phyloP scores from a whole-genome alignment of 2,113 vertebrate genomes.

The Axis porcinus region DNA sequence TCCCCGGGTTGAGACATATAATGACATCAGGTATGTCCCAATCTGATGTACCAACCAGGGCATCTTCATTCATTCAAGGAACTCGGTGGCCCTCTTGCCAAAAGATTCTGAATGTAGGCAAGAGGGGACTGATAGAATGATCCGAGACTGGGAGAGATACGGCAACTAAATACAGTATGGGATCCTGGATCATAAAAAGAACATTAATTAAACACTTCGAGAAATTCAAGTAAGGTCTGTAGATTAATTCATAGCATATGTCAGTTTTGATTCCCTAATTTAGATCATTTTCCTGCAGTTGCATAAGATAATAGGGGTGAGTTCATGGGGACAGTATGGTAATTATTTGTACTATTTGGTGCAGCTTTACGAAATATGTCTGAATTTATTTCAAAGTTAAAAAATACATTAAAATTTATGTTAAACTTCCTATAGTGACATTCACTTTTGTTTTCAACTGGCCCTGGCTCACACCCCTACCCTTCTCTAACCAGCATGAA shows the following conservation, averaged over 20 bases:
- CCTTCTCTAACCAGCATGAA: neutral
- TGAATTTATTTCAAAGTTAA: neutral
- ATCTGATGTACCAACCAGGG: neutral
- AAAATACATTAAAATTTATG: neutral
- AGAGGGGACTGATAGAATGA: neutral
- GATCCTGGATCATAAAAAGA: neutral
- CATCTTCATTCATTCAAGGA: neutral
- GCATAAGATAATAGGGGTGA: neutral
- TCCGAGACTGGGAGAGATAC: rapidly evolving
- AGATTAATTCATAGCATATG: neutral
- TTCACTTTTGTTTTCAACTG: neutral
- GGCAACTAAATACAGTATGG: no score
- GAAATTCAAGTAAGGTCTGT: neutral
- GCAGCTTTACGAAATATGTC: neutral
- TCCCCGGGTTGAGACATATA: rapidly evolving
- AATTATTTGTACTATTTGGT: neutral
- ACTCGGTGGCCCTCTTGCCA: neutral
- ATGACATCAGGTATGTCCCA: neutral
- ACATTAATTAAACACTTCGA: rapidly evolving
- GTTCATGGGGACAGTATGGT: neutral
- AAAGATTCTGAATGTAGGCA: neutral
- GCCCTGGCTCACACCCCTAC: no score
- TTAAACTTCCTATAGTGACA: neutral
- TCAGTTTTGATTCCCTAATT: neutral
- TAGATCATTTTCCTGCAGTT: neutral